Evolutionary conservation across 2,888 invertebrate species (phyloP).

Genomic region (Drosophila neotestacea): DNA sequence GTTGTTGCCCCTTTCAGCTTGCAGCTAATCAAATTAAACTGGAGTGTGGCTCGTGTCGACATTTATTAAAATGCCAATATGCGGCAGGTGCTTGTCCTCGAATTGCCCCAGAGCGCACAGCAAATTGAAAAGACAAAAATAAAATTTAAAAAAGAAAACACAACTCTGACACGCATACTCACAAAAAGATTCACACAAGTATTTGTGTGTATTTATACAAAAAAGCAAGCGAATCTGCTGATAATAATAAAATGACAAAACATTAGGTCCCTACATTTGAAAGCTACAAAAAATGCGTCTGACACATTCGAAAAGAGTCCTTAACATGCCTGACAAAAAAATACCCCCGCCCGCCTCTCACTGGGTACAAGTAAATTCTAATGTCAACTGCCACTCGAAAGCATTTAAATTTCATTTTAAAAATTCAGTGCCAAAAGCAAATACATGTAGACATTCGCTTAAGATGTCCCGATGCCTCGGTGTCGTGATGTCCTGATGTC

Average conservation of each 20-base stretch:
- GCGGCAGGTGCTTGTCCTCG: constrained; percentile 33
- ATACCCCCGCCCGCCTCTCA: background rate
- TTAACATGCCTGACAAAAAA: constrained; percentile 26
- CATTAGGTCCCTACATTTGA: constrained; percentile 46
- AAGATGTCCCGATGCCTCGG: background rate
- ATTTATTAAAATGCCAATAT: constrained; percentile 78
- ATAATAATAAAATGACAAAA: constrained; percentile 70
- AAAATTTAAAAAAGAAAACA: constrained; percentile 23
- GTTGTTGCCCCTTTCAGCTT: background rate
- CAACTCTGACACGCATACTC: constrained; percentile 9
- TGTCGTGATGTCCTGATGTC: constrained; percentile 20
- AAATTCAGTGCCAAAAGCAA: constrained; percentile 69
- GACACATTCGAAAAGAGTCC: constrained; percentile 62
- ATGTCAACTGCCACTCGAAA: constrained; percentile 74
- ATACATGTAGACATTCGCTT: constrained; percentile 49
- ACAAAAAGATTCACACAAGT: too few relatives aligned
- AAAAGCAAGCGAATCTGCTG: constrained; percentile 45
- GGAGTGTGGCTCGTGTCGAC: constrained; percentile 54
- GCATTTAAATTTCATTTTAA: constrained; percentile 76
- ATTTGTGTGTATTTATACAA: constrained; percentile 29
- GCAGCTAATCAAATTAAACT: constrained; percentile 73
- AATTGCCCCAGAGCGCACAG: constrained; percentile 29
- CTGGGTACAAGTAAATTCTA: constrained; percentile 59
- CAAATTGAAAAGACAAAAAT: constrained; percentile 44
- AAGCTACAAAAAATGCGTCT: constrained; percentile 50